These are phyloP conservation scores for Chloropsis hardwickii DNA, from an alignment of 2,113 vertebrate species.

Conservation along the genomic window DNA sequence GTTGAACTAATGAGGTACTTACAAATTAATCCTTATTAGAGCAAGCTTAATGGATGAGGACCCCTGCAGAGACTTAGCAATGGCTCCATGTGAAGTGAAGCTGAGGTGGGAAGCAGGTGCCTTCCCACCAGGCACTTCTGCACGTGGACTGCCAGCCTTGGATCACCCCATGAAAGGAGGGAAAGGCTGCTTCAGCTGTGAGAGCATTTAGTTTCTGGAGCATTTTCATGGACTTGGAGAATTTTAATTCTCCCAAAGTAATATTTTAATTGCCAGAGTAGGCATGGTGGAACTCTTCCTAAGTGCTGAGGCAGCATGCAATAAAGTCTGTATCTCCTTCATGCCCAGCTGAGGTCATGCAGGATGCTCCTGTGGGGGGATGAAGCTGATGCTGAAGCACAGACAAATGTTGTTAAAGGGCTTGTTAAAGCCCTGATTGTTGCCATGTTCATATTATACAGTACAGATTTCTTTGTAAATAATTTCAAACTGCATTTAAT, in stretches of 20 bases:
- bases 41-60: neutral
- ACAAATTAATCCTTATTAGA: constrained; percentile 14
- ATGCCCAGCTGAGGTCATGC: neutral
- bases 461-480: neutral
- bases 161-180: neutral
- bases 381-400: neutral
- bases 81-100: neutral
- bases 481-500: neutral
- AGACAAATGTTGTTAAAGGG: neutral
- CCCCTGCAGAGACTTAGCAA: neutral
- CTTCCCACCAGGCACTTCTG: neutral
- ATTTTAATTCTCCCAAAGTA: constrained; percentile 1
- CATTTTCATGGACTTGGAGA: neutral
- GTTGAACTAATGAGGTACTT: neutral
- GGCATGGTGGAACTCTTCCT: neutral
- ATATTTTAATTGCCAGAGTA: constrained; percentile 14
- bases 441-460: neutral
- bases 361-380: neutral
- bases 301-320: neutral
- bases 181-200: neutral
- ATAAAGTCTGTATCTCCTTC: neutral
- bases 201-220: neutral
- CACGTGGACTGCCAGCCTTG: neutral
- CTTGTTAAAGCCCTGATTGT: neutral
- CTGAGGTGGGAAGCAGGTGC: neutral